Conservation (phyloP, 2,113 vertebrate species). For the Albula glossodonta region DNA sequence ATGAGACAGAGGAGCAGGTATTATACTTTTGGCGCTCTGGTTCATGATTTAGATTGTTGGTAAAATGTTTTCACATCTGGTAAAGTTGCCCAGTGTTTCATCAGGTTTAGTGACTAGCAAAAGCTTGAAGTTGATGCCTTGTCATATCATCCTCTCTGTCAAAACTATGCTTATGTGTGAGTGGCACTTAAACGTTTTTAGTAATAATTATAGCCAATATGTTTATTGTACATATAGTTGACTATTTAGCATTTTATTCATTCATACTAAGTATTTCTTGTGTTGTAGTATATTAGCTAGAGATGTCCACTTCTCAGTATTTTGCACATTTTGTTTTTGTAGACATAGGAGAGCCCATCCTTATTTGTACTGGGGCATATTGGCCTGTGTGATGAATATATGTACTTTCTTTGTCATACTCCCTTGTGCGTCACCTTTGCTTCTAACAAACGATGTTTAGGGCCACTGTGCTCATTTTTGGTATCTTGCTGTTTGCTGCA, state of each 20-base stretch:
- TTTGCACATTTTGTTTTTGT: background rate
- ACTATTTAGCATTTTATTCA: background rate
- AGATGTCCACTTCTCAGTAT: background rate
- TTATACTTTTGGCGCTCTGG: background rate
- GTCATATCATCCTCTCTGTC: background rate
- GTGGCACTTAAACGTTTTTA: background rate
- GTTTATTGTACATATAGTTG: background rate
- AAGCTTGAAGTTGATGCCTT: background rate
- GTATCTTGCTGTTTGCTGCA: background rate
- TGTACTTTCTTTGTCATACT: background rate
- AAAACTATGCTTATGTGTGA: background rate
- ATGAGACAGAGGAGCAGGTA: background rate
- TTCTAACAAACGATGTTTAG: background rate
- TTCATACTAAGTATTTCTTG: background rate
- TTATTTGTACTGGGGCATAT: background rate
- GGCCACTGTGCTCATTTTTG: background rate
- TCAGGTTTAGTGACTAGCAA: background rate
- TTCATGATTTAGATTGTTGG: background rate
- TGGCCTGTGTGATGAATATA: background rate
- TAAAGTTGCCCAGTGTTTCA: background rate
- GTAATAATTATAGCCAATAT: background rate
- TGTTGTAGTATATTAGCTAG: background rate
- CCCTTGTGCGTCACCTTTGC: background rate
- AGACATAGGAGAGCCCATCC: background rate
- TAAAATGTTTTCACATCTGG: background rate